These are phyloP conservation scores for Anguilla pacifica DNA, from an alignment of 2,797 vertebrate species.

Conservation along the genomic window DNA sequence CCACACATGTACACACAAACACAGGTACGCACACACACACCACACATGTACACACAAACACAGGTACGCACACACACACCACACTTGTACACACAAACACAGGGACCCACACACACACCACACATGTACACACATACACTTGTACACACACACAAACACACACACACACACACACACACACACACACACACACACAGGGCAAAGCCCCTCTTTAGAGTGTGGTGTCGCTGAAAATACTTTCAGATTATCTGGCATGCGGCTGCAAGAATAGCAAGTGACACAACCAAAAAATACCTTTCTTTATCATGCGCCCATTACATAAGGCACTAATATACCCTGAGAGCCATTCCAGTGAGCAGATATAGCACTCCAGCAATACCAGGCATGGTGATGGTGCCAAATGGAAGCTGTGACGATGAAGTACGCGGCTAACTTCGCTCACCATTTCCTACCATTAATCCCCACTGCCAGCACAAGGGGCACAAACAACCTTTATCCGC, in stretches of 20 bases:
- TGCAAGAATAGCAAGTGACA: conserved; percentile 56
- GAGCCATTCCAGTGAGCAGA: conserved; percentile 32
- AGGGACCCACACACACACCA: too few species aligned
- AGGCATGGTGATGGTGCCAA: conserved; percentile 34
- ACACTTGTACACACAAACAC: too few species aligned
- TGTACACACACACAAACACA: neutral
- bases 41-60: neutral
- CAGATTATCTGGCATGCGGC: conserved; percentile 43
- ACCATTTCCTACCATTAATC: conserved; percentile 62
- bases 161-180: neutral
- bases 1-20: too few species aligned
- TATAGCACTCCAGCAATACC: conserved; percentile 42
- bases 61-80: too few species aligned
- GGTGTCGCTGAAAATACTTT: conserved; percentile 44
- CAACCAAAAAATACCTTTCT: conserved; percentile 49
- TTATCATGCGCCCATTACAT: conserved; percentile 53
- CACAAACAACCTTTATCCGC: conserved; percentile 70
- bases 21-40: too few species aligned
- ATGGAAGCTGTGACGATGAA: conserved; percentile 27
- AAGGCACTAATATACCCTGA: conserved; percentile 42
- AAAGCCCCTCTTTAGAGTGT: conserved; percentile 34
- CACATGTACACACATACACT: neutral
- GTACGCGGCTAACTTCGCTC: conserved; percentile 15
- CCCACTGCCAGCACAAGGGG: conserved; percentile 58
- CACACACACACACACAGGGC: neutral